A percentile compares a stretch with the other conserved stretches of the same genome.
Evolutionary conservation across 2,797 vertebrate species (phyloP).

Genomic region (Clarias pachynema): DNA sequence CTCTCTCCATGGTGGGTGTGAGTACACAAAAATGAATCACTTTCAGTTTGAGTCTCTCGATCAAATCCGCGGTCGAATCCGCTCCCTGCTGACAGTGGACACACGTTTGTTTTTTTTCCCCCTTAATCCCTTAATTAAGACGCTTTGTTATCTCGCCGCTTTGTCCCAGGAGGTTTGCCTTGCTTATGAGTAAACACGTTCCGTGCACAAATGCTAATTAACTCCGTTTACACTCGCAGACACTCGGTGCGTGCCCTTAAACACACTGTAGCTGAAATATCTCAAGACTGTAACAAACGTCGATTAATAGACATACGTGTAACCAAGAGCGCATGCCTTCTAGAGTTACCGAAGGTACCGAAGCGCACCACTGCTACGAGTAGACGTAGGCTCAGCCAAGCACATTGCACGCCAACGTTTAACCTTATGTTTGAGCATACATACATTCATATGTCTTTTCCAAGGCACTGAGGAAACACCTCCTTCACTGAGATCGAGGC

Average conservation of each 20-base stretch:
- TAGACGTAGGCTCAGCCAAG: background rate
- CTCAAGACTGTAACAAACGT: constrained; percentile 3
- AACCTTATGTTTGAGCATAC: background rate
- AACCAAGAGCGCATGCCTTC: background rate
- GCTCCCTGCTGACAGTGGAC: constrained; percentile 37
- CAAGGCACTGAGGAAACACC: background rate
- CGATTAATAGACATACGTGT: background rate
- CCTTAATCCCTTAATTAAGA: constrained; percentile 60
- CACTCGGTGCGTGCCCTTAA: constrained; percentile 36
- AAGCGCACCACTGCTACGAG: background rate
- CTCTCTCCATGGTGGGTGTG: background rate
- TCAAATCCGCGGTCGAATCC: constrained; percentile 33
- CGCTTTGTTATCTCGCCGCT: constrained; percentile 56
- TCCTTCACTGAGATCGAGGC: background rate
- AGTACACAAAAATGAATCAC: constrained; percentile 25
- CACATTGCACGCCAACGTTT: background rate
- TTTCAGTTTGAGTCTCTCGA: constrained; percentile 30
- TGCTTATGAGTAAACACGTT: constrained; percentile 62
- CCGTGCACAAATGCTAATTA: constrained; percentile 59
- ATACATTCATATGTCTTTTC: background rate
- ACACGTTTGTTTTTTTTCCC: constrained; percentile 59
- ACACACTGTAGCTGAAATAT: constrained; percentile 35
- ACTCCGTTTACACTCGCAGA: constrained; percentile 54
- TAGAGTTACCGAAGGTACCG: background rate
- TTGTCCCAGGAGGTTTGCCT: constrained; percentile 52